Percentiles rank a stretch among this genome's conserved stretches.
phyloP scores from a whole-genome alignment of 2,888 invertebrate genomes.

The Dysmachus trigonus region DNA sequence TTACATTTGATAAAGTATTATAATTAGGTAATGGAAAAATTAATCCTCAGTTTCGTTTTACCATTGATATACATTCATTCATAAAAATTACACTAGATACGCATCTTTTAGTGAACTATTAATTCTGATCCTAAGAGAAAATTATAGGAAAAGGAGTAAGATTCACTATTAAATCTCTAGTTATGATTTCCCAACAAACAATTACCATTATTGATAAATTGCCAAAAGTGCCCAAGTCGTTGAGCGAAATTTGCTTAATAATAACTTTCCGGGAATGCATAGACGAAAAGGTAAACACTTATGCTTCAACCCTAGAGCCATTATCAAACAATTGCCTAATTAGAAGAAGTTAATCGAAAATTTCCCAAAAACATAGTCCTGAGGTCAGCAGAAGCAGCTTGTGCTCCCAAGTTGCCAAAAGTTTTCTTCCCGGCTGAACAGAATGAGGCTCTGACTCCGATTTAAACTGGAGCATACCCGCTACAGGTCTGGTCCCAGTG shows the following conservation, averaged over 20 bases:
- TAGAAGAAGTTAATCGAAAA: constrained; percentile 48
- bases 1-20: too few species aligned
- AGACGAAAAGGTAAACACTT: constrained; percentile 31
- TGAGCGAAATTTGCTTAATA: not conserved
- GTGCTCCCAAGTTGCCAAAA: constrained; percentile 24
- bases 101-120: not conserved
- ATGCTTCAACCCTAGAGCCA: not conserved
- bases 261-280: not conserved
- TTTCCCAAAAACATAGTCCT: constrained; percentile 37
- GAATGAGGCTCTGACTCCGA: not conserved
- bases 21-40: too few species aligned
- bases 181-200: not conserved
- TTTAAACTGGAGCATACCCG: not conserved
- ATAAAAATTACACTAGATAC: not conserved
- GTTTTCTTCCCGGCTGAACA: not conserved
- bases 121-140: not conserved
- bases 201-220: not conserved
- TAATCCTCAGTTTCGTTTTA: not conserved
- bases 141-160: not conserved
- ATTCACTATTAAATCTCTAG: not conserved
- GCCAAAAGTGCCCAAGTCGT: not conserved
- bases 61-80: not conserved
- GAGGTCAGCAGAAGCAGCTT: constrained; percentile 44
- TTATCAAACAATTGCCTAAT: constrained; percentile 45
- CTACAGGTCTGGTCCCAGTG: not conserved